Evolutionary conservation across 2,113 vertebrate genomes (phyloP), one percentile per base, ranked within the genome.

Genomic region (Barbus barbus): DNA sequence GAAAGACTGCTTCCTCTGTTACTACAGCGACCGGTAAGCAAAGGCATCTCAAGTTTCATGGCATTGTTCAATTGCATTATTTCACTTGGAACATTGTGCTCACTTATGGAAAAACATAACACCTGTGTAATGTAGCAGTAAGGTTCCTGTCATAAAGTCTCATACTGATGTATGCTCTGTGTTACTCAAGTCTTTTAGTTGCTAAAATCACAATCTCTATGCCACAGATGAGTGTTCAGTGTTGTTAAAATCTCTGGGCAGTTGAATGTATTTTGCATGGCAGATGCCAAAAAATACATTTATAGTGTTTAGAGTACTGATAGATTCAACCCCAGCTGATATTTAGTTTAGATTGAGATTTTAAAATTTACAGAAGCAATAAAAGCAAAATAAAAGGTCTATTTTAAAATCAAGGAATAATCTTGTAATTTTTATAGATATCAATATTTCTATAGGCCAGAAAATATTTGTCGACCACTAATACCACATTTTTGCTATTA

Each of bases 11-110:
- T 91, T 93, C 91, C 92, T 92, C 79, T 88, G 91, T 88, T 86
- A 71, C 94, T 67, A 91, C 89, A 72, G 92, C 87, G 91, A 93
- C 93, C 80, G 6, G 90, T 90, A 93, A 93, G 92, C 91, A 94
- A 94, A 94, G 88, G 89, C 85, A 83, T 90, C 89, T 93, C 89
- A 81, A 33, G 28, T 93, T 91, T 92, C 91, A 91, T 90, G 91
- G 91, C 92, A 89, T 91, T 83, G 82, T 90, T 92, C 65, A 76
- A 44, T 81, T 86, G 88, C 85, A 86, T 56, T 77, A 91, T 86
- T 83, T 90, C 91, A 90, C 53, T 89, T 65, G 84, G 85, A 85
- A 86, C 85, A 72, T 80, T 86, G 78, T 65, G 53, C 75, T 83
- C 72, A 44, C 58, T 80, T 80, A 80, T 84, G 87, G 83, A 88